Conservation (phyloP, 2,113 vertebrate genomes). For the Alethe diademata region DNA sequence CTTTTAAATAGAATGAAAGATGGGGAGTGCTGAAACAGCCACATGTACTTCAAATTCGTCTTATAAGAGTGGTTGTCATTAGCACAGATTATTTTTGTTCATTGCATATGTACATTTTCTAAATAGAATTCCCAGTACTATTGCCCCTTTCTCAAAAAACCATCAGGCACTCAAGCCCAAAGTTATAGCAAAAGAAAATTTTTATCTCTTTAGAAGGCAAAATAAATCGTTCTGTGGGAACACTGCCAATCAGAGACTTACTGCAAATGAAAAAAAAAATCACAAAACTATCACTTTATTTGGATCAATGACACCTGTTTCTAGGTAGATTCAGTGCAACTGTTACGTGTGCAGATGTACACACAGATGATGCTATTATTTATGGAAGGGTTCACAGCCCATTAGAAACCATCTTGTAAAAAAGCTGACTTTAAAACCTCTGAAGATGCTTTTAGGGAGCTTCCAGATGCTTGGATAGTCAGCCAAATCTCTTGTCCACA, state of each 20-base stretch:
- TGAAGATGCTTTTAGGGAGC: conserved; percentile 1
- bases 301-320: background rate
- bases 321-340: background rate
- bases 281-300: background rate
- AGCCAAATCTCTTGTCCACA: conserved; percentile 30
- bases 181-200: background rate
- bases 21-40: conserved; percentile 18
- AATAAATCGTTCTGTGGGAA: background rate
- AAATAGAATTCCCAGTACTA: background rate
- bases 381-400: background rate
- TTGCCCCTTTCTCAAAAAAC: background rate
- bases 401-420: background rate
- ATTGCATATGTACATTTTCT: background rate
- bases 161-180: background rate
- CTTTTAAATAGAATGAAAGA: conserved; percentile 55
- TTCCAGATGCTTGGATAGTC: conserved; percentile 11
- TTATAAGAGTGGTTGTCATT: background rate
- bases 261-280: background rate
- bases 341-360: background rate
- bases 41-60: conserved; percentile 2
- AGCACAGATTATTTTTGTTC: conserved; percentile 30
- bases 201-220: background rate
- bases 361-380: background rate
- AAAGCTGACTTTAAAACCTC: background rate
- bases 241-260: background rate